Conservation (phyloP, 92 coral and sea anemone genomes). For the Isaurus tuberculatus region DNA sequence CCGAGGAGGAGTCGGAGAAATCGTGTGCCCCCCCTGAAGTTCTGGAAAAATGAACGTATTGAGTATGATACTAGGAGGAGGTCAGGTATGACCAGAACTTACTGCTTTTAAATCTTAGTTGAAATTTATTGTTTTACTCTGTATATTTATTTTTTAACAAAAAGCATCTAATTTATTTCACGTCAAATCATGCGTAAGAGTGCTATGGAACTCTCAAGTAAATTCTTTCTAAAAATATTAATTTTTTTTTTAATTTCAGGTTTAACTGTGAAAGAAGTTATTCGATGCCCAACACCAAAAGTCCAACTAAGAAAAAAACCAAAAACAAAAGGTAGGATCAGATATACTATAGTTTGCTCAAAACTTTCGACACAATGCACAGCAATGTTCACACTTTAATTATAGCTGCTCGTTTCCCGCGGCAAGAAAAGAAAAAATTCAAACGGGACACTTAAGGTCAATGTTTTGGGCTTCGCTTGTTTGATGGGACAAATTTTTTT, state of each 20-base stretch:
- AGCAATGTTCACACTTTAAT: no score
- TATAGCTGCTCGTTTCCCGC: no score
- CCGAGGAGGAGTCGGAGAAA: constrained; percentile 82
- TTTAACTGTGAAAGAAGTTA: constrained; percentile 73
- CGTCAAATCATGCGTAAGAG: no score
- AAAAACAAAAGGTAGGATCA: constrained; percentile 41
- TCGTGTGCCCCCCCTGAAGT: constrained; percentile 82
- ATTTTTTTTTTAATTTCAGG: constrained; percentile 50
- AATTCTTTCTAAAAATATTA: not conserved
- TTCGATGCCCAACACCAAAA: constrained; percentile 78
- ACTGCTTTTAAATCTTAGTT: not conserved
- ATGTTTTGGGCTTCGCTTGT: no score
- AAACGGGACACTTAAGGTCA: no score
- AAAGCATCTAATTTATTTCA: no score
- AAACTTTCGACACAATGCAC: no score
- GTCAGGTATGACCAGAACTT: constrained; percentile 65
- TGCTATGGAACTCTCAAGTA: not conserved
- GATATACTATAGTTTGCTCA: no score
- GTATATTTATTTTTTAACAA: no score
- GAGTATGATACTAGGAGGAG: constrained; percentile 82
- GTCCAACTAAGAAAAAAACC: constrained; percentile 35
- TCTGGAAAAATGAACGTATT: constrained; percentile 94
- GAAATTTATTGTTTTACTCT: no score
- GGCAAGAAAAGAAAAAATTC: no score
- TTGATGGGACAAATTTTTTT: no score